Evolutionary conservation across 2,888 invertebrate genomes (phyloP), one percentile per base, ranked within the genome.

Genomic region (Gastrophysa polygoni): DNA sequence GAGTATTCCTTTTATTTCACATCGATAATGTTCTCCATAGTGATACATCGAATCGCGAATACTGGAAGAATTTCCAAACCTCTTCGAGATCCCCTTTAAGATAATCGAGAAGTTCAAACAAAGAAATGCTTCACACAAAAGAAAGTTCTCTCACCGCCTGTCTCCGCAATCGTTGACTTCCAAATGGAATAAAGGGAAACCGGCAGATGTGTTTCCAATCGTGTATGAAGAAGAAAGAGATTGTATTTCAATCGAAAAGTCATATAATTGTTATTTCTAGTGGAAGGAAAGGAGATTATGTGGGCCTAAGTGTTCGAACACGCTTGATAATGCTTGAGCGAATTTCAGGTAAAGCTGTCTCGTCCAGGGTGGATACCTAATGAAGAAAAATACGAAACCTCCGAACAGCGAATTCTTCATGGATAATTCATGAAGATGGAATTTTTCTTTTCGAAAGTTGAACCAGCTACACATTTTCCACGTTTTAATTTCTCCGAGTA

Each of bases 141-240:
- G 47, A 64, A 68, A 68, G 59, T 61, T 47, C 29, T 32, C 29
- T 28, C 66, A 61, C 72, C 70, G 69, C 68, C 69, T 71, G 73
- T 71, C 71, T 67, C 70, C 71, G 59, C 59, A 67, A 70, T 69
- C 72, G 70, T 73, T 72, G 73, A 73, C 73, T 73, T 73, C 71
- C 71, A 72, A 73, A 73, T 72, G 64, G 68, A 67, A 70, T 66
- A 68, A 64, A 64, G 61, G 61, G 58, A 54, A 61, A 52, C 55
- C 48, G 38, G 44, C 54, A 66, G 59, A 63, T 56, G 63, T 48
- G 17, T 47, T 56, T 56, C 59, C 52, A 44, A 18, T 50, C 49
- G 44, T 43, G 18, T 44, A 43, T 49, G 57, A 46, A 46, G 47
- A 57, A 21, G 57, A 48, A 57, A 57, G 43, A 47, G 51, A 51